Conservation (phyloP, 2,888 invertebrate genomes). For the Glaucopsyche alexis region DNA sequence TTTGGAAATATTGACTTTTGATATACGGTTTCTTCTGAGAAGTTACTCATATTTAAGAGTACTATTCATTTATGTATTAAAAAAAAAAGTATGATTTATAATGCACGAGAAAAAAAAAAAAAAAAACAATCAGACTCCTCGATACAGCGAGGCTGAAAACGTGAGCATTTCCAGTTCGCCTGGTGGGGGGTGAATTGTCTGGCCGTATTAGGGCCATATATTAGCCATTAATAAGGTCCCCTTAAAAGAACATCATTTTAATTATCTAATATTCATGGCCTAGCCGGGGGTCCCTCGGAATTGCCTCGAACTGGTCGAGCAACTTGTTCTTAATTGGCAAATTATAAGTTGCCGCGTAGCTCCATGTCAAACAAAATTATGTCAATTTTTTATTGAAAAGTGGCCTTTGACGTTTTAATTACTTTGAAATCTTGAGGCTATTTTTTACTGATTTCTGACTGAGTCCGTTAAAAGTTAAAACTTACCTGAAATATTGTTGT, state of each 20-base stretch:
- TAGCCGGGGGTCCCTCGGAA: conserved; percentile 54
- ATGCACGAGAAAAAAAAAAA: too few species aligned
- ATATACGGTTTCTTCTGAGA: too few species aligned
- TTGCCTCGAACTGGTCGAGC: conserved; percentile 39
- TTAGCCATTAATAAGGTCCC: conserved; percentile 63
- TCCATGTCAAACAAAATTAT: conserved; percentile 7
- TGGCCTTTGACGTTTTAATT: conserved; percentile 13
- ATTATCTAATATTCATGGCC: conserved; percentile 67
- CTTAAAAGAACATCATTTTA: conserved; percentile 70
- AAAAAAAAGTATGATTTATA: too few species aligned
- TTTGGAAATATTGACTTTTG: too few species aligned
- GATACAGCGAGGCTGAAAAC: background rate
- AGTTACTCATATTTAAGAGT: too few species aligned
- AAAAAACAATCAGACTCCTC: too few species aligned
- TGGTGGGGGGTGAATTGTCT: conserved; percentile 59
- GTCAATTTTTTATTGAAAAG: conserved; percentile 12
- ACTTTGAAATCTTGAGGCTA: background rate
- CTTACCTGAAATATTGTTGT: background rate
- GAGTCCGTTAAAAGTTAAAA: conserved; percentile 9
- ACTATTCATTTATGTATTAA: too few species aligned
- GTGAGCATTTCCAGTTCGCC: conserved; percentile 39
- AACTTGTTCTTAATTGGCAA: conserved; percentile 34
- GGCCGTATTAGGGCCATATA: conserved; percentile 51
- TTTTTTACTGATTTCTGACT: background rate
- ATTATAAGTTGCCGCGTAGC: conserved; percentile 35